Percentiles rank a stretch among this genome's conserved stretches.
phyloP scores from a whole-genome alignment of 2,113 vertebrate genomes.

The Aramus guarauna region DNA sequence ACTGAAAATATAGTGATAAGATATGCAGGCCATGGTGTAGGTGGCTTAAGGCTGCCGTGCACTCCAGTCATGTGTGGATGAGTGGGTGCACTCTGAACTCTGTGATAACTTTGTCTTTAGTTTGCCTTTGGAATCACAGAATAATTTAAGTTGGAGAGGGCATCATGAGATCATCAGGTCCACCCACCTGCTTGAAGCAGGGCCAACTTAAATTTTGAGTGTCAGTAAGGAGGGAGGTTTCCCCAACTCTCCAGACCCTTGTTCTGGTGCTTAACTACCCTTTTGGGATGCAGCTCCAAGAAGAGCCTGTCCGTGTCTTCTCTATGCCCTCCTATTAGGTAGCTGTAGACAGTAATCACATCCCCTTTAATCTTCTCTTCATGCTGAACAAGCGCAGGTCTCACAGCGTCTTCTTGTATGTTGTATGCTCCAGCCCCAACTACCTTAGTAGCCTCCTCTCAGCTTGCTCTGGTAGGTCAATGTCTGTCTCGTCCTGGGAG shows the following conservation, averaged over 20 bases:
- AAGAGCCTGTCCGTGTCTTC: neutral
- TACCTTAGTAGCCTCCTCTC: neutral
- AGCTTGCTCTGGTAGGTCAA: neutral
- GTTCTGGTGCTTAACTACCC: neutral
- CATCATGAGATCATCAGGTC: rapidly evolving
- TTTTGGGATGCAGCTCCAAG: neutral
- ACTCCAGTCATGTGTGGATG: neutral
- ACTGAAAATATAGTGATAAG: neutral
- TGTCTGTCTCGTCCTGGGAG: neutral
- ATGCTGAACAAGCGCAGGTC: rapidly evolving
- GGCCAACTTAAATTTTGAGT: neutral
- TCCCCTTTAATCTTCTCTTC: neutral
- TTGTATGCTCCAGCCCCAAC: neutral
- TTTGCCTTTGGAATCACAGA: neutral
- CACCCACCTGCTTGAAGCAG: neutral
- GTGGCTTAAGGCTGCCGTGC: neutral
- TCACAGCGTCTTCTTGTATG: neutral
- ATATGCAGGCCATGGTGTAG: rapidly evolving
- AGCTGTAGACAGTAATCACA: neutral
- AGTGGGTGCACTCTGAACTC: neutral
- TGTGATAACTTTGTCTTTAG: neutral
- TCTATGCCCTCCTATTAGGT: neutral
- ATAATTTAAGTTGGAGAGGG: neutral
- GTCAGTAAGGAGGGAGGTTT: neutral
- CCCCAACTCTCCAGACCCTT: neutral